phyloP scores from a whole-genome alignment of 2,888 invertebrate species.

The Crossocerus cetratus region DNA sequence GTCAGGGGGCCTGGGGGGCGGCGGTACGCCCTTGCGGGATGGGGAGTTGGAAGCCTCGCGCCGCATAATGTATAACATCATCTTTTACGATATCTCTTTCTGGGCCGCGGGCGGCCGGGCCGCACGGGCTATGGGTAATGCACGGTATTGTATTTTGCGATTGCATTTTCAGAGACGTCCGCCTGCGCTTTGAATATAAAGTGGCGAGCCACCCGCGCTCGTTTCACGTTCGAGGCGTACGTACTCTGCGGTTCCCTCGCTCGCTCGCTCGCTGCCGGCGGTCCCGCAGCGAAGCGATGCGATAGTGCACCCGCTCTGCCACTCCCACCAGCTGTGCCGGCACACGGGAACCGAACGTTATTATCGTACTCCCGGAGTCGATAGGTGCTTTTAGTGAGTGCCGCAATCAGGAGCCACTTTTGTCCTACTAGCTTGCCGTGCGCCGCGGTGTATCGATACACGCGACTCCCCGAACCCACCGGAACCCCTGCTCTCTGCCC shows the following conservation, averaged over 20 bases:
- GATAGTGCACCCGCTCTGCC: slow-evolving; percentile 38
- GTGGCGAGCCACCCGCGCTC: slow-evolving; percentile 59
- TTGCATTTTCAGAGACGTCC: slow-evolving; percentile 75
- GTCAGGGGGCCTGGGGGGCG: slow-evolving; percentile 14
- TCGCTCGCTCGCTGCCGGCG: slow-evolving; percentile 32
- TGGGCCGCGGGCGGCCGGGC: slow-evolving; percentile 47
- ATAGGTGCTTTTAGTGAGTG: slow-evolving; percentile 55
- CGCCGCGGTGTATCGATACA: not conserved
- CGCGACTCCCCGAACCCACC: too few species aligned
- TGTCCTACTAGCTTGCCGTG: slow-evolving; percentile 22
- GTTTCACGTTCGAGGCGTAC: slow-evolving; percentile 51
- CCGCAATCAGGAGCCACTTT: slow-evolving; percentile 55
- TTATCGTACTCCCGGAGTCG: slow-evolving; percentile 55
- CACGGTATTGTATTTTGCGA: slow-evolving; percentile 75
- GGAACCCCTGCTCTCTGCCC: too few species aligned
- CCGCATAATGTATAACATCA: slow-evolving; percentile 74
- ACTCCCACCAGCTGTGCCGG: slow-evolving; percentile 56
- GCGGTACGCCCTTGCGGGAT: slow-evolving; percentile 27
- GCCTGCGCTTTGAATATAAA: slow-evolving; percentile 75
- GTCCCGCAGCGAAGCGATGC: slow-evolving; percentile 36
- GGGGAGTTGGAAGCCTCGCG: slow-evolving; percentile 62
- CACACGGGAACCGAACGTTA: slow-evolving; percentile 57
- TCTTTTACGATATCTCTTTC: slow-evolving; percentile 74
- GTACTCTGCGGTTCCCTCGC: not conserved
- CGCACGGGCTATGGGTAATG: slow-evolving; percentile 65